These are phyloP conservation scores for Stegostoma tigrinum DNA, from an alignment of 2,113 vertebrate genomes.

Conservation along the genomic window DNA sequence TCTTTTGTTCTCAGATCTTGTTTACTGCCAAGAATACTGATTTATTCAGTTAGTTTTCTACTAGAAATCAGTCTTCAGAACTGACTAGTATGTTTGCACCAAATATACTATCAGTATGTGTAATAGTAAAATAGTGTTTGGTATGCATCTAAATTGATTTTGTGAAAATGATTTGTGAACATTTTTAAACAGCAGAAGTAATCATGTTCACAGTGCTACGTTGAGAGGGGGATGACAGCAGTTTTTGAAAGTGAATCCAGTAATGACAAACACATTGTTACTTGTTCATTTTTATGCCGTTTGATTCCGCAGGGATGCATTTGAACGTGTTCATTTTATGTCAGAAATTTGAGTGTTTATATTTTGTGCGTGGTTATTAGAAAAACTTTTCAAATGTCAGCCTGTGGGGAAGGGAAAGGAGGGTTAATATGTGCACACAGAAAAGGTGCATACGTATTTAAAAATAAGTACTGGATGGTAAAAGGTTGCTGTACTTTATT, in stretches of 20 bases:
- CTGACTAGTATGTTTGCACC: conserved; percentile 8
- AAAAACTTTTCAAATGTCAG: conserved; percentile 26
- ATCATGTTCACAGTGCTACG: conserved; percentile 28
- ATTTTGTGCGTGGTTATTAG: conserved; percentile 15
- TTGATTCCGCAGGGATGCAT: conserved; percentile 6
- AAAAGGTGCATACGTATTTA: conserved; percentile 27
- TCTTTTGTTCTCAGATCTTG: not conserved
- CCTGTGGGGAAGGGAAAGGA: not conserved
- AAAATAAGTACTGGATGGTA: conserved; percentile 24
- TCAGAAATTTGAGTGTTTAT: conserved; percentile 21
- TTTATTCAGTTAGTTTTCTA: conserved; percentile 18
- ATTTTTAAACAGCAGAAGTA: conserved; percentile 10
- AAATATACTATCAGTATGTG: conserved; percentile 12
- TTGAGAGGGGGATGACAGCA: not conserved
- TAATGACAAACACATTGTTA: conserved; percentile 13
- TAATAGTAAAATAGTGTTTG: conserved; percentile 11
- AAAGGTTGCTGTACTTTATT: conserved; percentile 38
- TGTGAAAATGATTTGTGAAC: conserved; percentile 27
- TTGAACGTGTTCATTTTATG: conserved; percentile 33
- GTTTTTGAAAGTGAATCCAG: not conserved
- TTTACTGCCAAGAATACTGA: not conserved
- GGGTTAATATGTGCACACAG: conserved; percentile 34
- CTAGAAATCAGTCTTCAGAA: conserved; percentile 7
- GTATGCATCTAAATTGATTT: conserved; percentile 17
- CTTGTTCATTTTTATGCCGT: not conserved